Base-by-base conservation (phyloP, 2,113 vertebrate species). In the Lichenostomus cassidix region DNA sequence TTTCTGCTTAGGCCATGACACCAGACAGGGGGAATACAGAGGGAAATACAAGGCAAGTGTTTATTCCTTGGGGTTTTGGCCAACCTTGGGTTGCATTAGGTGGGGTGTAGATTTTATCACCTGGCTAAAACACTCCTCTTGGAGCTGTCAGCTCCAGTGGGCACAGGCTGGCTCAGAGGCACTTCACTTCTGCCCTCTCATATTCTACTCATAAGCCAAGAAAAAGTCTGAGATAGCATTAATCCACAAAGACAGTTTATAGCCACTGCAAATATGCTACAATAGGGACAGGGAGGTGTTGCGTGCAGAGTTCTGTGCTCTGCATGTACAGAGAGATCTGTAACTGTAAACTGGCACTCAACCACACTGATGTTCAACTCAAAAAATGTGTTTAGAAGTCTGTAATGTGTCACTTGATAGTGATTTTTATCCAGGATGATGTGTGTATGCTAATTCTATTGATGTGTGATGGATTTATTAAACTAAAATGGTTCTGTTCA, bases 261-360 rank as follows among this genome's bases (percentile, higher is more conserved):
- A 62, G 6, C 28, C 25, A 11, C n/a, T 13, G 39, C 8, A 5
- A 17, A 5, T 21, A 7, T 7, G 20, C 46, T 53, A 29, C 28
- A 39, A 1, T 0, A 11, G 49, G 35, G 16, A 11, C 23, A 10
- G 31, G 24, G 6, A 7, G 1, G 3, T 5, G 24, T 12, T 60
- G 29, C 1, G 7, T 28, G 49, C 27, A 62, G 68, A 33, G 59
- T 10, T 56, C 35, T 56, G 37, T 15, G 59, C 70, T 69, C 8
- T 10, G 49, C 18, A 18, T 0, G 0, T 31, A 33, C 15, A 13
- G 3, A 6, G 3, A 10, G 9, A 27, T 33, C 86, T 59, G 4
- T 74, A 84, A 24, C 21, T 56, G n/a, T 68, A n/a, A 69, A 23
- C 15, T 62, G 42, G 28, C 42, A 35, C 59, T 77, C 42, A 70